These are phyloP conservation scores for Columba janthina DNA, from an alignment of 2,113 vertebrate genomes.

Conservation along the genomic window DNA sequence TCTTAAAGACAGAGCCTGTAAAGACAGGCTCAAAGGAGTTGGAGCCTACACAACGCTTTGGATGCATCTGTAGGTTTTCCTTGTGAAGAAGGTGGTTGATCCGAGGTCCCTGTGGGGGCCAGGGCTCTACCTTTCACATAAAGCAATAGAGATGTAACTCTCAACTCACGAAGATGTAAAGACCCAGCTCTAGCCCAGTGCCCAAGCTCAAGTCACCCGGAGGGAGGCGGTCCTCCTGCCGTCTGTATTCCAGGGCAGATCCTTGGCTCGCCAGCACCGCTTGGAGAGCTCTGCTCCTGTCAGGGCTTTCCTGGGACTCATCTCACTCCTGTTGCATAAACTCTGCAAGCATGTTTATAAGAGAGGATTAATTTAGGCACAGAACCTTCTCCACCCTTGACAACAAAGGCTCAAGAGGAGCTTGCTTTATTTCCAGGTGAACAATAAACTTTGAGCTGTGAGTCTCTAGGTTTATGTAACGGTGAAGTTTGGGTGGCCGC, in stretches of 20 bases:
- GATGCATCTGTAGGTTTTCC: background rate
- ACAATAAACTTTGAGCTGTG: background rate
- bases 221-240: background rate
- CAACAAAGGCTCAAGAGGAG: constrained; percentile 7
- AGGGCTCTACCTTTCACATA: background rate
- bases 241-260: background rate
- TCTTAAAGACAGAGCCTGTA: background rate
- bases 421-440: constrained; percentile 48
- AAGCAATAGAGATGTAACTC: background rate
- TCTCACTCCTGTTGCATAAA: constrained; percentile 67
- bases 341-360: constrained; percentile 62
- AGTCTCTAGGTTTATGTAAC: background rate
- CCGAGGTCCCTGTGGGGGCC: background rate
- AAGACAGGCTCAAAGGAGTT: too few species aligned
- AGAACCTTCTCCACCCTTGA: background rate
- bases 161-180: background rate
- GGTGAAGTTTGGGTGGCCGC: background rate
- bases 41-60: background rate
- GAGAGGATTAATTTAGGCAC: constrained; percentile 59
- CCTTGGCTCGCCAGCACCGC: background rate
- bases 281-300: constrained; percentile 15
- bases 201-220: background rate
- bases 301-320: constrained; percentile 62
- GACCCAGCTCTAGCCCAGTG: background rate
- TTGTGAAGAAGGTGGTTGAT: background rate